A percentile compares a stretch with the other conserved stretches of the same genome.
These are phyloP conservation scores for Epinephelus coioides DNA, from an alignment of 2,797 vertebrate genomes.

Conservation along the genomic window DNA sequence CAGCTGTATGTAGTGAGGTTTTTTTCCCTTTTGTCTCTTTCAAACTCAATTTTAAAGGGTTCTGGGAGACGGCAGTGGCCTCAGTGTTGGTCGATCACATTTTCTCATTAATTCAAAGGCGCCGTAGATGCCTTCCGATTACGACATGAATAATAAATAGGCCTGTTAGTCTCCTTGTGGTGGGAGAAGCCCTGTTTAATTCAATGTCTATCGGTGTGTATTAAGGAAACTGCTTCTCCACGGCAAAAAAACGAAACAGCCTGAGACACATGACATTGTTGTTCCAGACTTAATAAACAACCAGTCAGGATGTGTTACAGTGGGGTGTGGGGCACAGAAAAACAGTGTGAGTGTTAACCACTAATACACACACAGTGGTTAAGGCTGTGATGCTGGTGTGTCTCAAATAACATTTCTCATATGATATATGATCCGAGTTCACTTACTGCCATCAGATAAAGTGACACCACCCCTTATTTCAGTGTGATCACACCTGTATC, in stretches of 20 bases:
- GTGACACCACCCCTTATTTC: constrained; percentile 12
- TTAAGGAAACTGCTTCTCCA: constrained; percentile 69
- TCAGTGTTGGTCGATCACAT: constrained; percentile 80
- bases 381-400: constrained; percentile 15
- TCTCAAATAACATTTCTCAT: constrained; percentile 43
- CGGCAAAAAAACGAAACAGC: constrained; percentile 45
- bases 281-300: constrained; percentile 78
- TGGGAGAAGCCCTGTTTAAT: constrained; percentile 73
- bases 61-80: constrained; percentile 71
- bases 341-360: constrained; percentile 18
- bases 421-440: constrained; percentile 38
- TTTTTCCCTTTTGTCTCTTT: constrained; percentile 61
- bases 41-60: constrained; percentile 83
- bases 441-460: constrained; percentile 41
- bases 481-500: constrained; percentile 39
- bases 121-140: constrained; percentile 80
- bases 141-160: constrained; percentile 85
- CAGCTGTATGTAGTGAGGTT: constrained; percentile 45
- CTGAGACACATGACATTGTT: constrained; percentile 69
- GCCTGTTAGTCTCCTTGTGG: constrained; percentile 64
- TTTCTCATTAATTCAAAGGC: constrained; percentile 85
- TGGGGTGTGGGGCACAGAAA: constrained; percentile 9
- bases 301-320: constrained; percentile 66
- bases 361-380: constrained; percentile 18
- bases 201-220: constrained; percentile 72